These are phyloP conservation scores for Linurgus olivaceus DNA, from an alignment of 2,797 vertebrate species.

Conservation along the genomic window DNA sequence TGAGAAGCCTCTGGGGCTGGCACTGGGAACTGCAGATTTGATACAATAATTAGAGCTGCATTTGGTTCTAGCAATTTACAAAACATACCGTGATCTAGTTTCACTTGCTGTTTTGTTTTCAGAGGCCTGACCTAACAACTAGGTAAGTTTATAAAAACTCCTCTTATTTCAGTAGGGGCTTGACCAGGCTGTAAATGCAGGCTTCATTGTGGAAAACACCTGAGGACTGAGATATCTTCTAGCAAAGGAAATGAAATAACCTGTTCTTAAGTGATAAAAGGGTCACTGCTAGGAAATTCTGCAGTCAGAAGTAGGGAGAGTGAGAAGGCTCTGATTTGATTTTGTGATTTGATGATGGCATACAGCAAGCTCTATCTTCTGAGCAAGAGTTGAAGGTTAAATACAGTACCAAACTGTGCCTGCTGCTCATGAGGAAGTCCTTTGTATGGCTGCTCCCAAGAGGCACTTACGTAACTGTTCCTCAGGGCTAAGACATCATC, in stretches of 20 bases:
- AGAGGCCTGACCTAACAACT: background rate
- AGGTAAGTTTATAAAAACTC: background rate
- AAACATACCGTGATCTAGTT: background rate
- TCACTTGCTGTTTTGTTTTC: background rate
- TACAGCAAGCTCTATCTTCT: background rate
- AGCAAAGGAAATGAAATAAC: background rate
- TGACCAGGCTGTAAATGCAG: background rate
- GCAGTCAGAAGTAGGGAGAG: background rate
- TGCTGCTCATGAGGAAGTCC: background rate
- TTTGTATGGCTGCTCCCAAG: background rate
- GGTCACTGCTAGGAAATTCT: background rate
- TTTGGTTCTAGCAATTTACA: background rate
- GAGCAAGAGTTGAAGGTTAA: background rate
- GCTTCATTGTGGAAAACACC: background rate
- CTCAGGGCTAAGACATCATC: background rate
- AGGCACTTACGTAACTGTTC: background rate
- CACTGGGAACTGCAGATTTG: background rate
- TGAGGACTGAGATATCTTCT: background rate
- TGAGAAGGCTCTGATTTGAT: background rate
- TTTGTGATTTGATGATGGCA: background rate
- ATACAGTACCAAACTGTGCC: background rate
- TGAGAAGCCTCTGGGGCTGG: background rate
- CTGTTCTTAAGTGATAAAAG: background rate
- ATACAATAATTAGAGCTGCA: background rate
- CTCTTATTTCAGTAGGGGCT: background rate